Evolutionary conservation across 2,888 invertebrate genomes (phyloP).

Genomic region (Netelia fuscicornis): DNA sequence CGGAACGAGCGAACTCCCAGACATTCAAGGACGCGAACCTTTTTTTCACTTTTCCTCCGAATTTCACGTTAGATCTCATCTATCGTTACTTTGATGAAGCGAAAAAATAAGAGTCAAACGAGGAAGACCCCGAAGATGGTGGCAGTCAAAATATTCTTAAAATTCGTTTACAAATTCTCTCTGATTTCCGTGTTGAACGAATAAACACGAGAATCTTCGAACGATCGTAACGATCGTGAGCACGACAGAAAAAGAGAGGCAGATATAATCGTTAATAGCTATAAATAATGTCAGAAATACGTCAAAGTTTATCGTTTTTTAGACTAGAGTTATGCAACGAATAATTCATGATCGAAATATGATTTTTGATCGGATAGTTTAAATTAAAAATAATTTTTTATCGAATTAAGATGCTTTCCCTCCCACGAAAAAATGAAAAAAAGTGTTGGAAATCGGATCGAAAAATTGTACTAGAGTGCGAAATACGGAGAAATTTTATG

Average conservation of each 20-base stretch:
- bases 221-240: background rate
- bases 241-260: background rate
- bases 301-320: constrained; percentile 12
- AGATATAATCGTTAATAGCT: background rate
- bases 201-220: constrained; percentile 38
- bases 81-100: constrained; percentile 22
- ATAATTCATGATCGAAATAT: too few species aligned
- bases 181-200: constrained; percentile 38
- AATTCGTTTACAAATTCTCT: constrained; percentile 41
- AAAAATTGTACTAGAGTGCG: too few species aligned
- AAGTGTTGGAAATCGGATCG: too few species aligned
- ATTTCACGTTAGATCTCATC: constrained; percentile 45
- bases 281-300: constrained; percentile 34
- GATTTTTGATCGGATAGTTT: too few species aligned
- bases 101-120: constrained; percentile 4
- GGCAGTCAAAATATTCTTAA: background rate
- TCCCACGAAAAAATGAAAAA: too few species aligned
- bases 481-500: too few species aligned
- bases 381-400: too few species aligned
- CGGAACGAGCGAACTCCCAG: constrained; percentile 57
- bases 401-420: too few species aligned
- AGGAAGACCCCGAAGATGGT: background rate
- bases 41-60: too few species aligned
- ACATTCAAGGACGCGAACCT: constrained; percentile 54
- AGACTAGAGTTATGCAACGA: background rate